Percentiles rank a stretch among this genome's conserved stretches.
Evolutionary conservation across 1,140 invertebrate species (phyloP).

Genomic region (Holcopasites calliopsidis): DNA sequence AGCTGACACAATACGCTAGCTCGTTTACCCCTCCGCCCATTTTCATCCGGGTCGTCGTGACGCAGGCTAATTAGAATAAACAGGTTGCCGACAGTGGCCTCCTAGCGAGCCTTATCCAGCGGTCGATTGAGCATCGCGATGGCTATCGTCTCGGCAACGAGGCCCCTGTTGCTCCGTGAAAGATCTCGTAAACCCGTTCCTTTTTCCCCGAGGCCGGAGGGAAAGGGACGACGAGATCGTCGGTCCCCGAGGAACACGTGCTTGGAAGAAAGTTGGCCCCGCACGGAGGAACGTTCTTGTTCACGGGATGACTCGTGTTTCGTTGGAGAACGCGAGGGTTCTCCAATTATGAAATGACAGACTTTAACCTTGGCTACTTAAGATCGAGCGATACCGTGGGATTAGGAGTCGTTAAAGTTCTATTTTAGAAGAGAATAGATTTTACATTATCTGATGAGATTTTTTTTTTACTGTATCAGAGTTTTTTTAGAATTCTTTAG

Average conservation of each 20-base stretch:
- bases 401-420: too few relatives aligned
- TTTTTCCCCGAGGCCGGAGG: not conserved
- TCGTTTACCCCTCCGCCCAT: not conserved
- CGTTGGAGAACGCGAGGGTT: constrained; percentile 46
- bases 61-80: constrained; percentile 60
- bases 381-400: too few relatives aligned
- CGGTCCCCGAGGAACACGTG: constrained; percentile 36
- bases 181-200: constrained; percentile 60
- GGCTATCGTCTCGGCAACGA: constrained; percentile 46
- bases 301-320: not conserved
- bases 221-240: not conserved
- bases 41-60: not conserved
- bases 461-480: too few relatives aligned
- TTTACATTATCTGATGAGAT: too few relatives aligned
- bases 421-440: too few relatives aligned
- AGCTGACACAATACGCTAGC: not conserved
- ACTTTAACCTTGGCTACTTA: constrained; percentile 24
- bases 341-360: constrained; percentile 30
- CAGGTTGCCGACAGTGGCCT: constrained; percentile 53
- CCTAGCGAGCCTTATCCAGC: constrained; percentile 48
- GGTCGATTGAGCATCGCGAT: constrained; percentile 58
- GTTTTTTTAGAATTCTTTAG: too few relatives aligned
- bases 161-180: constrained; percentile 24
- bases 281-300: not conserved
- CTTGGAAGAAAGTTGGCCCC: not conserved